Conservation (phyloP, 92 coral and sea anemone genomes). For the Porites divaricata region DNA sequence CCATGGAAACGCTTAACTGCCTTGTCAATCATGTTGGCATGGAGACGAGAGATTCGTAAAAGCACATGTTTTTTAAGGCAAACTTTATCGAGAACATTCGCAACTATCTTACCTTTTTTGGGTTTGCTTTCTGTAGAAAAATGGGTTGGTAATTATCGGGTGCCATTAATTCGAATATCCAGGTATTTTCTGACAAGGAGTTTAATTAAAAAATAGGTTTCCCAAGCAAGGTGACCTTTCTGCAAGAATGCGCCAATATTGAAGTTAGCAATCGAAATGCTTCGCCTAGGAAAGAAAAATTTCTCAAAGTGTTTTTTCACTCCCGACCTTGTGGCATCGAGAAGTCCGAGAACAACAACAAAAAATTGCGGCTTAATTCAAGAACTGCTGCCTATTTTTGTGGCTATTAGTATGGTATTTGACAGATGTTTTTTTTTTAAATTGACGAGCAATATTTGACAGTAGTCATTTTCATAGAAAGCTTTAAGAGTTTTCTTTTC, state of each 20-base stretch:
- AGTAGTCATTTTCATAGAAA: background rate
- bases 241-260: conserved; percentile 27
- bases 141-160: background rate
- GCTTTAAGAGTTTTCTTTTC: background rate
- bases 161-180: background rate
- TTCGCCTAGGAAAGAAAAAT: background rate
- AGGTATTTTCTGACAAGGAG: background rate
- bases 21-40: conserved; percentile 42
- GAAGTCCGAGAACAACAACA: background rate
- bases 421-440: background rate
- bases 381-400: background rate
- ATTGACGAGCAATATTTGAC: background rate
- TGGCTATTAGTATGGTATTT: background rate
- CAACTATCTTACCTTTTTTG: background rate
- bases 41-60: background rate
- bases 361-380: background rate
- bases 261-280: background rate
- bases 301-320: background rate
- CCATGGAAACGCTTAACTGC: conserved; percentile 14
- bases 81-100: background rate
- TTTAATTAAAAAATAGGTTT: conserved; percentile 5
- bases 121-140: background rate
- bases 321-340: background rate
- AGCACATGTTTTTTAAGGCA: background rate
- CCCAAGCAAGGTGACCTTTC: conserved; percentile 3